phyloP scores from a whole-genome alignment of 2,888 invertebrate genomes.

The Ecliptopera silaceata region DNA sequence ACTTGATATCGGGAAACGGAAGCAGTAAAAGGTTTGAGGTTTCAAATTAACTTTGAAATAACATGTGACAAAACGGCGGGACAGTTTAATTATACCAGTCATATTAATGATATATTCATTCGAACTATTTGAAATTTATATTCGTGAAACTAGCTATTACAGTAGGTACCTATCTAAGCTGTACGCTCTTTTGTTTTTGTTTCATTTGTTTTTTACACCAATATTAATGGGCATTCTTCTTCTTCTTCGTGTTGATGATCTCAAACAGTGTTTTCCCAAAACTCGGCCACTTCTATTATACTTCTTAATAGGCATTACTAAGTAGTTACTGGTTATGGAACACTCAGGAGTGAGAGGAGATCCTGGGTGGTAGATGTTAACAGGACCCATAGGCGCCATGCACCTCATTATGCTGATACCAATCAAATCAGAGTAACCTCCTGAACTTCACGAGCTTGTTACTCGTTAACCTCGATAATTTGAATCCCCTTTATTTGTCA shows the following conservation, averaged over 20 bases:
- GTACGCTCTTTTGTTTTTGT: too few species aligned
- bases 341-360: too few species aligned
- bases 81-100: constrained; percentile 23
- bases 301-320: too few species aligned
- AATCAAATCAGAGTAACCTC: constrained; percentile 58
- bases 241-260: too few species aligned
- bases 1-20: constrained; percentile 25
- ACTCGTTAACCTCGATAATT: constrained; percentile 48
- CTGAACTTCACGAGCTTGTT: constrained; percentile 59
- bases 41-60: constrained; percentile 9
- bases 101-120: constrained; percentile 27
- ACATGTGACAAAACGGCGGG: constrained; percentile 17
- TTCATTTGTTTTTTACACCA: too few species aligned
- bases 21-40: constrained; percentile 20
- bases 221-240: too few species aligned
- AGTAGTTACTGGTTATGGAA: too few species aligned
- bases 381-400: constrained; percentile 58
- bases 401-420: constrained; percentile 67
- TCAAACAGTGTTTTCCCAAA: too few species aligned
- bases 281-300: too few species aligned
- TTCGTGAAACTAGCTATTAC: too few species aligned
- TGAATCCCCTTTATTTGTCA: constrained; percentile 24
- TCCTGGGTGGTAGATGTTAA: constrained; percentile 29
- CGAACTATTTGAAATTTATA: too few species aligned
- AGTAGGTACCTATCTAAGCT: too few species aligned